Conservation (phyloP, 2,113 vertebrate genomes). For the Lipotes vexillifer region DNA sequence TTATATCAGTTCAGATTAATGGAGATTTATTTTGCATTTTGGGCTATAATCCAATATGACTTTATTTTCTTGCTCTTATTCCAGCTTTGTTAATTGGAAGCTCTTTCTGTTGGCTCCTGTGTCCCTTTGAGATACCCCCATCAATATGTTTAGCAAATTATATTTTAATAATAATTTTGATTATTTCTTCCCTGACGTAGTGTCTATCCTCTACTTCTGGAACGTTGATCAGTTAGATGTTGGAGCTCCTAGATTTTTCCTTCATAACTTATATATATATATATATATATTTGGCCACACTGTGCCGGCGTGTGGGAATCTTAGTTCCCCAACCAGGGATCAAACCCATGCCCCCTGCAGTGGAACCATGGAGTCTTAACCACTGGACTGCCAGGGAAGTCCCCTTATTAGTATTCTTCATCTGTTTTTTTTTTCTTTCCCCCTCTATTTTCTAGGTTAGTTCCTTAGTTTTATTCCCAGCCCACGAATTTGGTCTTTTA, state of each 20-base stretch:
- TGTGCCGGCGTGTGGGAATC: accelerated
- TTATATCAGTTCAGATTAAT: not conserved
- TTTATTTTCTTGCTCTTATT: not conserved
- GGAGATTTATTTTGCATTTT: not conserved
- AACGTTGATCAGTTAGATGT: not conserved
- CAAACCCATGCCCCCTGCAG: too few relatives aligned
- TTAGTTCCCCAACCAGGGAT: too few relatives aligned
- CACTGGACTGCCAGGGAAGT: too few relatives aligned
- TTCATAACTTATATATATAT: not conserved
- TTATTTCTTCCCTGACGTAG: not conserved
- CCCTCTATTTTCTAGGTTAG: not conserved
- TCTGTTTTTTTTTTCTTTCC: not conserved
- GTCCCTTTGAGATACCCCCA: not conserved
- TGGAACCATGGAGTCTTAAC: too few relatives aligned
- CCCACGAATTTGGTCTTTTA: not conserved
- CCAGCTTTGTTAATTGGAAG: not conserved
- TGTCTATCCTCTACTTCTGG: not conserved
- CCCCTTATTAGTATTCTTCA: not conserved
- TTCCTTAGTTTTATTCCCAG: not conserved
- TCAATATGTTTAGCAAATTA: not conserved
- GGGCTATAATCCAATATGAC: not conserved
- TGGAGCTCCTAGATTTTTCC: not conserved
- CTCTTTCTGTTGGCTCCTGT: not conserved
- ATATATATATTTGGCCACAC: too few relatives aligned
- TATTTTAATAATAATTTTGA: not conserved